A percentile compares a stretch with the other conserved stretches of the same genome.
Conservation (phyloP, 2,113 vertebrate species). For the Onychostoma macrolepis region DNA sequence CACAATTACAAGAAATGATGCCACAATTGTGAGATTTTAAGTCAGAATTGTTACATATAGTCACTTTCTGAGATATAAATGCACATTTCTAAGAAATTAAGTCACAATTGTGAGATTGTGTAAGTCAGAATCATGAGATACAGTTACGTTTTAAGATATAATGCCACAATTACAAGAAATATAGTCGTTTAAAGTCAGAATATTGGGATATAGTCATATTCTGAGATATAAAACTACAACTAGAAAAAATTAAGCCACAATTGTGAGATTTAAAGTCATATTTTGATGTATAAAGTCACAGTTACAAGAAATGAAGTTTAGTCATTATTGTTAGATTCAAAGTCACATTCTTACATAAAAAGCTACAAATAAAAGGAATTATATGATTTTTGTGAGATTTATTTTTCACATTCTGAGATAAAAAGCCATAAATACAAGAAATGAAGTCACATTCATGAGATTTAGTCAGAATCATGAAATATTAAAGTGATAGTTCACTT, state of each 20-base stretch:
- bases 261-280: background rate
- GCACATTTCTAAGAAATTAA: background rate
- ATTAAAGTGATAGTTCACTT: too few relatives aligned
- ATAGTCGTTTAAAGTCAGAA: background rate
- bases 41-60: too few relatives aligned
- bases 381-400: too few relatives aligned
- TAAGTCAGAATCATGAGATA: background rate
- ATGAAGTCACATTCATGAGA: background rate
- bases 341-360: background rate
- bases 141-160: background rate
- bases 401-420: too few relatives aligned
- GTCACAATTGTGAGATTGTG: background rate
- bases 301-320: background rate
- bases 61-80: background rate
- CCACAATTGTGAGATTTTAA: background rate
- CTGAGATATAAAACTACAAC: background rate
- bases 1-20: background rate
- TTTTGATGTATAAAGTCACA: background rate
- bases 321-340: background rate
- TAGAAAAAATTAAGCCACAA: background rate
- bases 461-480: background rate
- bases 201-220: background rate
- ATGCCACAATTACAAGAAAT: background rate
- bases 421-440: background rate
- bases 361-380: too few relatives aligned